phyloP scores from a whole-genome alignment of 2,888 invertebrate genomes.

The Amiota communis region DNA sequence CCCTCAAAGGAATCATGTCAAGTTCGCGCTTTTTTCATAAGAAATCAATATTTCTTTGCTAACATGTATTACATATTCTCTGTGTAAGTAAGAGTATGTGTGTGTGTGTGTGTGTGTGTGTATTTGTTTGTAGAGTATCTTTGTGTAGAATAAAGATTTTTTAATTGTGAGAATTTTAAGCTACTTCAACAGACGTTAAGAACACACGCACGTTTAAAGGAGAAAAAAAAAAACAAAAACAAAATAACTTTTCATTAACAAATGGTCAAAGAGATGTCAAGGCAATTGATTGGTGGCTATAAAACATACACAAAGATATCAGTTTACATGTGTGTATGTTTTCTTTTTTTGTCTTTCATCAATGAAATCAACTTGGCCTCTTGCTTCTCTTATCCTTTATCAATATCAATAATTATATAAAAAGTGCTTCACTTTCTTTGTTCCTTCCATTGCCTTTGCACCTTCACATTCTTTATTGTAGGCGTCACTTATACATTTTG shows the following conservation, averaged over 20 bases:
- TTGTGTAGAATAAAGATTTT: conserved; percentile 3
- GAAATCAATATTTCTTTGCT: too few species aligned
- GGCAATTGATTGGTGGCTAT: not conserved
- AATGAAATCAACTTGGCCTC: not conserved
- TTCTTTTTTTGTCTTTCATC: not conserved
- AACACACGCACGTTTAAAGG: too few species aligned
- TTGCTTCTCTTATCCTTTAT: not conserved
- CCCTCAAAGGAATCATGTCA: too few species aligned
- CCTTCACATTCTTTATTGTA: not conserved
- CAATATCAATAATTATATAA: too few species aligned
- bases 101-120: conserved; percentile 14
- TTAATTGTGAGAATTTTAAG: conserved; percentile 66
- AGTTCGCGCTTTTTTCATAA: too few species aligned
- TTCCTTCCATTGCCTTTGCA: not conserved
- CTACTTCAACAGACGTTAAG: not conserved
- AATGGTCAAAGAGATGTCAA: conserved; percentile 40
- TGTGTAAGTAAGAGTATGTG: conserved; percentile 11
- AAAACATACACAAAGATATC: too few species aligned
- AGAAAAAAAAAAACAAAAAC: not conserved
- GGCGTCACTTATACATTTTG: not conserved
- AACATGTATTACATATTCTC: too few species aligned
- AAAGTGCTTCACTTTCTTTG: too few species aligned
- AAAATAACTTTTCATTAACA: conserved; percentile 48
- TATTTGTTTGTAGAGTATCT: too few species aligned
- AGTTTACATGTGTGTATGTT: not conserved